Percentiles rank a stretch among this genome's conserved stretches.
These are phyloP conservation scores for Clepsis dumicolana DNA, from an alignment of 2,888 invertebrate genomes.

Conservation along the genomic window DNA sequence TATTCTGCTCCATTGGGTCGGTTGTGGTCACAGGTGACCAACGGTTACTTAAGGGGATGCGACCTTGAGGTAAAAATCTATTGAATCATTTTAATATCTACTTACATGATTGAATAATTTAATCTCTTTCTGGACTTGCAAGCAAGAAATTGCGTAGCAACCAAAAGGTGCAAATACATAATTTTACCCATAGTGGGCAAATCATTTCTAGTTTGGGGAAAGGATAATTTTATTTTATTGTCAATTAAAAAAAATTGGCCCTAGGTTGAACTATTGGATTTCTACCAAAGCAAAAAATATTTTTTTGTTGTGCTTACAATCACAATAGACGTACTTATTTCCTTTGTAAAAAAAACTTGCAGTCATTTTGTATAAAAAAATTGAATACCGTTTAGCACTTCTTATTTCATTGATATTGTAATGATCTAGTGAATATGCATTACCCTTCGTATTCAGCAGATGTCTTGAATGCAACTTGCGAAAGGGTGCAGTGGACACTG, in stretches of 20 bases:
- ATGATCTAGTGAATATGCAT: conserved; percentile 24
- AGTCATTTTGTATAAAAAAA: not conserved
- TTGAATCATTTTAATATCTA: not conserved
- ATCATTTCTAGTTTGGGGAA: no score
- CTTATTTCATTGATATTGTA: conserved; percentile 17
- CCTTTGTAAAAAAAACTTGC: not conserved
- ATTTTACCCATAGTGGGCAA: no score
- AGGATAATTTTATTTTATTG: no score
- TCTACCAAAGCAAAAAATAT: no score
- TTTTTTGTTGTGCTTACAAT: not conserved
- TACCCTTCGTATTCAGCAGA: conserved; percentile 34
- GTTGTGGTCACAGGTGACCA: conserved; percentile 80
- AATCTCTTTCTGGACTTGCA: no score
- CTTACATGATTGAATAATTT: no score
- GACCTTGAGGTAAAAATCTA: conserved; percentile 53
- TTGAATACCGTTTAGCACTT: conserved; percentile 11
- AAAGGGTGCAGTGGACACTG: conserved; percentile 41
- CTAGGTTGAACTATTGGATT: no score
- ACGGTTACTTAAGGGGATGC: conserved; percentile 77
- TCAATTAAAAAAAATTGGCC: no score
- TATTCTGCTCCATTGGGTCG: conserved; percentile 73
- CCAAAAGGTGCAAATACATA: no score
- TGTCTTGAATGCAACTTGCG: conserved; percentile 42
- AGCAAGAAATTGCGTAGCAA: no score
- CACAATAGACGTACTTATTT: not conserved